Evolutionary conservation across 2,797 vertebrate genomes (phyloP).

Genomic region (Siniperca scherzeri): DNA sequence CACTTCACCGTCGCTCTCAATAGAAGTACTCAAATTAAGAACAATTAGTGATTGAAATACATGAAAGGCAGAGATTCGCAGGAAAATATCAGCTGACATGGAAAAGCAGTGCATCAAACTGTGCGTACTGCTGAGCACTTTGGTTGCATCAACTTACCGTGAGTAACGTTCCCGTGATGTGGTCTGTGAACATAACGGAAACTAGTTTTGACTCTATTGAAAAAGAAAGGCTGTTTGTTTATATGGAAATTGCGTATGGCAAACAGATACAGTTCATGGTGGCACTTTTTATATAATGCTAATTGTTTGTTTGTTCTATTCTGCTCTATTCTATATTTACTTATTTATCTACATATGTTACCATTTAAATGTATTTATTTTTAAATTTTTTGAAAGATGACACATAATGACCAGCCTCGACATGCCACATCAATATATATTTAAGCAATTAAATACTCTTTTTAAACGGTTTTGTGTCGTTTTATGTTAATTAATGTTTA

Average conservation of each 20-base stretch:
- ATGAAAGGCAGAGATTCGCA: not conserved
- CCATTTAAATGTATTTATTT: not conserved
- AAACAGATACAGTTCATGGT: not conserved
- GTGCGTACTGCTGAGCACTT: slow-evolving; percentile 55
- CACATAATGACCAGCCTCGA: not conserved
- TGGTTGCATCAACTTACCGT: slow-evolving; percentile 67
- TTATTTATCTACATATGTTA: not conserved
- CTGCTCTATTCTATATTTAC: not conserved
- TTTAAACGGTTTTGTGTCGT: not conserved
- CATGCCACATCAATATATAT: not conserved
- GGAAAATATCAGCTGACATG: slow-evolving; percentile 43
- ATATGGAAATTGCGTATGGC: not conserved
- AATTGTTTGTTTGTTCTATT: not conserved
- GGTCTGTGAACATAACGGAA: not conserved
- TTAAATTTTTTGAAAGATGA: not conserved
- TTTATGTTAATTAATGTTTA: not conserved
- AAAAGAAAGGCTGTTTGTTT: not conserved
- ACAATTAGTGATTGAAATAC: not conserved
- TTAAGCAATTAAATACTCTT: not conserved
- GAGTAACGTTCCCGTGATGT: slow-evolving; percentile 49
- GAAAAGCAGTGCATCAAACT: slow-evolving; percentile 28
- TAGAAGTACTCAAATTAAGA: not conserved
- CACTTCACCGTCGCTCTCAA: not conserved
- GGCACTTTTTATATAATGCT: not conserved
- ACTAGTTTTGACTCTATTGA: not conserved